These are phyloP conservation scores for Eutrigla gurnardus DNA, from an alignment of 2,797 vertebrate genomes.

Conservation along the genomic window DNA sequence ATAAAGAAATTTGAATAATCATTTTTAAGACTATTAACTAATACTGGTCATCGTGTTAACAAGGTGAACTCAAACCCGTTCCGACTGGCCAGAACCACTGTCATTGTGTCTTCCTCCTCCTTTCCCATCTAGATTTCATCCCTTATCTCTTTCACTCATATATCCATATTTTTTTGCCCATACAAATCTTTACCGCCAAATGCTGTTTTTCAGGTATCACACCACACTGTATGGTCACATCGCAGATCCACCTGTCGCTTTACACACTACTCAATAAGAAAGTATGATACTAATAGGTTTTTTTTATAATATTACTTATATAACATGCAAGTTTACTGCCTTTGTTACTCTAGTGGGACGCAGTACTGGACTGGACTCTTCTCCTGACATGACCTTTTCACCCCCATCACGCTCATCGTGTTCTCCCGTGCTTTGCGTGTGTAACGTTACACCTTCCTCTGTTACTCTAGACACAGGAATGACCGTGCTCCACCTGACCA, in stretches of 20 bases:
- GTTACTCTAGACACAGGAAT: conserved; percentile 52
- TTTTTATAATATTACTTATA: neutral
- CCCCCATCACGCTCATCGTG: conserved; percentile 23
- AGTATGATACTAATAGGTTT: neutral
- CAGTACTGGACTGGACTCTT: neutral
- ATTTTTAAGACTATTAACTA: too few species aligned
- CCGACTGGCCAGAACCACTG: neutral
- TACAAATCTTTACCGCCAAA: neutral
- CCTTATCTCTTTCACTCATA: neutral
- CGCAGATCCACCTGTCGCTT: conserved; percentile 1
- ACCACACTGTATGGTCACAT: neutral
- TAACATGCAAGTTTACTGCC: neutral
- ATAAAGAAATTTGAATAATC: too few species aligned
- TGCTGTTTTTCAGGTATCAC: conserved; percentile 4
- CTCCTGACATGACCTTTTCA: conserved; percentile 50
- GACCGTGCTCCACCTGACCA: conserved; percentile 39
- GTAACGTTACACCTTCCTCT: conserved; percentile 61
- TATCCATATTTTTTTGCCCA: neutral
- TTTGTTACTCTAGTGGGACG: neutral
- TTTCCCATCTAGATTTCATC: neutral
- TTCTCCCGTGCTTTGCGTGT: conserved; percentile 34
- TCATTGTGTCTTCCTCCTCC: conserved; percentile 8
- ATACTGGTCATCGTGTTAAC: conserved; percentile 20
- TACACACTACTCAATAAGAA: neutral
- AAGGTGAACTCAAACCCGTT: too few species aligned